Evolutionary conservation across 2,888 invertebrate species (phyloP).

Genomic region (Tipula confusa): DNA sequence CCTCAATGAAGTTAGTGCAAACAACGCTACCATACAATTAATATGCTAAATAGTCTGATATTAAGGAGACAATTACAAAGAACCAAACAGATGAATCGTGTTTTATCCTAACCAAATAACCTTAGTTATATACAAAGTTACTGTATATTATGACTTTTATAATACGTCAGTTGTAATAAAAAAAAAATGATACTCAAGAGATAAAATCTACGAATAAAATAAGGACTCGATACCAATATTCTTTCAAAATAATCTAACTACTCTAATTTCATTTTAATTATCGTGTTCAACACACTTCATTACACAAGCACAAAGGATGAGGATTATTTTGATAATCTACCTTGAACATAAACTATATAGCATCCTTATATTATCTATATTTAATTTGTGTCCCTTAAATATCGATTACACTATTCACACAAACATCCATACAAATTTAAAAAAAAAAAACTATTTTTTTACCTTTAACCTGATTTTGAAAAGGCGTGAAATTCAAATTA

Average conservation of each 20-base stretch:
- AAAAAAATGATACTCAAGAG: too few species aligned
- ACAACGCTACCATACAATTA: too few species aligned
- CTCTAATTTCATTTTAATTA: neutral
- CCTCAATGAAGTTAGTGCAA: too few species aligned
- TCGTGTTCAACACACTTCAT: neutral
- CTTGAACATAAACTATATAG: neutral
- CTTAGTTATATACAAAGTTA: too few species aligned
- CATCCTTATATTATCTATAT: neutral
- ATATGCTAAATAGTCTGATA: too few species aligned
- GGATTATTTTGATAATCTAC: neutral
- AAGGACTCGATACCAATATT: too few species aligned
- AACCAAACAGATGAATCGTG: too few species aligned
- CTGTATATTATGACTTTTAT: too few species aligned
- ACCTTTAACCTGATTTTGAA: constrained; percentile 20
- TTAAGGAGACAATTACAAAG: too few species aligned
- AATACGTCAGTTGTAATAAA: too few species aligned
- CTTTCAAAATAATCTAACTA: neutral
- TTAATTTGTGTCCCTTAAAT: neutral
- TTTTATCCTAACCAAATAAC: too few species aligned
- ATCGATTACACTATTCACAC: neutral
- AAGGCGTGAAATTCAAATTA: neutral
- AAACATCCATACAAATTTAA: neutral
- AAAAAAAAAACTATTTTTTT: neutral
- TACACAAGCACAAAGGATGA: neutral
- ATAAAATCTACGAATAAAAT: too few species aligned